Percentiles rank a stretch among this genome's conserved stretches.
phyloP scores from a whole-genome alignment of 2,888 invertebrate genomes.

The Coremacera marginata region DNA sequence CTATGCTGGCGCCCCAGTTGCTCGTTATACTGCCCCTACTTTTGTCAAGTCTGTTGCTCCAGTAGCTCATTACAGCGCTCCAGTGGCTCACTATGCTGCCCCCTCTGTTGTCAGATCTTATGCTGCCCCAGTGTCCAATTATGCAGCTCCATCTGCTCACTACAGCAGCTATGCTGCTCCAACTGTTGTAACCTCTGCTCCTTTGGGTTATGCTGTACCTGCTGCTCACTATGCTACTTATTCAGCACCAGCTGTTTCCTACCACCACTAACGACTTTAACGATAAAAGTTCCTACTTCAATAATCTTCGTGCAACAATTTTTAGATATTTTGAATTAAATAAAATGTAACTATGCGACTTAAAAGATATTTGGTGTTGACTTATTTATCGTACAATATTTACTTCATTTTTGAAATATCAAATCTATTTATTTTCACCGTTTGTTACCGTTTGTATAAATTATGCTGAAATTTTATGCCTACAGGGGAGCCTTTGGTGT shows the following conservation, averaged over 20 bases:
- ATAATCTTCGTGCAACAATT: too few relatives aligned
- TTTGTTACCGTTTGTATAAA: too few relatives aligned
- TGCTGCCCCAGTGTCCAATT: conserved; percentile 11
- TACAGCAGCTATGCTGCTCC: not conserved
- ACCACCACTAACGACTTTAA: not conserved
- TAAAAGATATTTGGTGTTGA: too few relatives aligned
- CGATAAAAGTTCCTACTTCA: too few relatives aligned
- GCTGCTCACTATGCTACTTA: not conserved
- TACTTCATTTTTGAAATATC: too few relatives aligned
- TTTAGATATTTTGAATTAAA: too few relatives aligned
- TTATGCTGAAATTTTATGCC: too few relatives aligned
- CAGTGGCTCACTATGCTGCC: conserved; percentile 38
- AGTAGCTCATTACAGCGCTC: conserved; percentile 39
- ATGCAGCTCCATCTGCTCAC: conserved; percentile 47
- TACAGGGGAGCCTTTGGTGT: too few relatives aligned
- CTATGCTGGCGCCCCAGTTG: conserved; percentile 49
- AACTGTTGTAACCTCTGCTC: not conserved
- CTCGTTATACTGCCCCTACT: conserved; percentile 47
- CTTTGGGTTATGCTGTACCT: not conserved
- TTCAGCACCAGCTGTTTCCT: not conserved
- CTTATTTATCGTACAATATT: too few relatives aligned
- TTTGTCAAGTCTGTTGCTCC: conserved; percentile 36
- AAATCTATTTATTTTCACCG: too few relatives aligned
- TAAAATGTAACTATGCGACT: too few relatives aligned
- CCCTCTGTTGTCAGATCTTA: not conserved